A percentile compares a stretch with the other conserved stretches of the same genome.
Evolutionary conservation across 2,888 invertebrate species (phyloP).

Genomic region (Amphipoea lucens): DNA sequence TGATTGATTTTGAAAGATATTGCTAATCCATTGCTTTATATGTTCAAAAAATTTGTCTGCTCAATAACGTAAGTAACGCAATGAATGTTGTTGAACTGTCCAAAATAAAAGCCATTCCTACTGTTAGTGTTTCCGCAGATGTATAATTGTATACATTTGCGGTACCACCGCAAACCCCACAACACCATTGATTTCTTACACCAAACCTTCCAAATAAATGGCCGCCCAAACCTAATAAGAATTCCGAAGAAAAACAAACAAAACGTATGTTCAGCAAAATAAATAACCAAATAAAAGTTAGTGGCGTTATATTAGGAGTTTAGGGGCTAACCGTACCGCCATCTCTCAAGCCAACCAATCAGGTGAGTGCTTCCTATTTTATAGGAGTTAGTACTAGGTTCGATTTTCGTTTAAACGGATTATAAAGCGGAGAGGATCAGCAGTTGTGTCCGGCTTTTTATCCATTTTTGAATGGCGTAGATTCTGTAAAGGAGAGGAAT

Average conservation of each 20-base stretch:
- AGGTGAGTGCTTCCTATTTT: slow-evolving; percentile 79
- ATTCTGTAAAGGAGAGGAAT: slow-evolving; percentile 24
- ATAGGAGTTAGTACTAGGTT: slow-evolving; percentile 70
- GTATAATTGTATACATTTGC: neutral
- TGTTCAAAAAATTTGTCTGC: neutral
- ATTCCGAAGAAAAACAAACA: slow-evolving; percentile 35
- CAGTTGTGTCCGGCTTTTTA: slow-evolving; percentile 30
- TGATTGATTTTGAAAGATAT: neutral
- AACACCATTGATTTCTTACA: slow-evolving; percentile 19
- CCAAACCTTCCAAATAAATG: slow-evolving; percentile 37
- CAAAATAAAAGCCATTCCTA: neutral
- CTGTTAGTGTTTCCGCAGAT: neutral
- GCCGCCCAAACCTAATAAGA: slow-evolving; percentile 32
- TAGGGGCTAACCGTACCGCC: slow-evolving; percentile 54
- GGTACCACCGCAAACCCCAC: neutral
- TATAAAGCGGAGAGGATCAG: slow-evolving; percentile 54
- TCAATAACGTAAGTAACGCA: neutral
- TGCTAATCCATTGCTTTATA: neutral
- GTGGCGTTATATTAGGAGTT: slow-evolving; percentile 51
- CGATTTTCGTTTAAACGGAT: slow-evolving; percentile 68
- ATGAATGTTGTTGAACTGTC: neutral
- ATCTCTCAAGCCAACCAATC: slow-evolving; percentile 74
- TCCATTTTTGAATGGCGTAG: slow-evolving; percentile 2
- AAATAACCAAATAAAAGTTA: slow-evolving; percentile 67
- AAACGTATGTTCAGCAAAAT: slow-evolving; percentile 55